Conservation (phyloP, 2,113 vertebrate genomes). For the Xenopus borealis region DNA sequence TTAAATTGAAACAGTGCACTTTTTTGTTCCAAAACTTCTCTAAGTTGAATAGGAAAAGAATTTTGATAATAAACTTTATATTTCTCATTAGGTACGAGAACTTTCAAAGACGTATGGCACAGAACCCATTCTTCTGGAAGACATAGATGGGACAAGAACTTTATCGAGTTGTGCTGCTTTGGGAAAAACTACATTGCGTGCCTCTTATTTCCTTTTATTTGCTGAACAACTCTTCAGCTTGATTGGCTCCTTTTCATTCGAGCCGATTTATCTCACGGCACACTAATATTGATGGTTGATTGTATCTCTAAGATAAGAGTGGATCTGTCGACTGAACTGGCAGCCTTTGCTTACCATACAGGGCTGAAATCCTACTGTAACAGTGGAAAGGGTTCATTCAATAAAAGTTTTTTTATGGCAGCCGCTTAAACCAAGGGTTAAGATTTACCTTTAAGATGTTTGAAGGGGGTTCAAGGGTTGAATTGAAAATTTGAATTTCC, state of each 20-base stretch:
- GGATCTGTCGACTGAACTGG: neutral
- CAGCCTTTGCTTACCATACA: neutral
- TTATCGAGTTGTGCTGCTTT: neutral
- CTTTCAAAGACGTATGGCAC: constrained; percentile 87
- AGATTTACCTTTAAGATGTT: neutral
- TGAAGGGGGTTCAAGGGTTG: too few species aligned
- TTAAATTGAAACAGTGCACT: too few species aligned
- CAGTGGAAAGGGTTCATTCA: neutral
- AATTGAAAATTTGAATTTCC: too few species aligned
- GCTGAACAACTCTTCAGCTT: neutral
- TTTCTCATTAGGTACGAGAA: constrained; percentile 84
- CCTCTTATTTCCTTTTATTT: neutral
- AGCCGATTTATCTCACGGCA: neutral
- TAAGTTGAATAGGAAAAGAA: too few species aligned
- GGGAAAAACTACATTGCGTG: neutral
- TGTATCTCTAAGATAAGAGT: neutral
- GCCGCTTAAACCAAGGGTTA: neutral
- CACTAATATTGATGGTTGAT: neutral
- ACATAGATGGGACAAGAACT: constrained; percentile 10
- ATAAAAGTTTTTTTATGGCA: neutral
- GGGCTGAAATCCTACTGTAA: neutral
- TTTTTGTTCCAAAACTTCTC: too few species aligned
- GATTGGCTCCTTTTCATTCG: neutral
- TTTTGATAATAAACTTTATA: neutral
- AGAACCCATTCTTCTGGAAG: constrained; percentile 81